phyloP scores from a whole-genome alignment of 2,797 vertebrate species.

The Sciurus vulgaris region DNA sequence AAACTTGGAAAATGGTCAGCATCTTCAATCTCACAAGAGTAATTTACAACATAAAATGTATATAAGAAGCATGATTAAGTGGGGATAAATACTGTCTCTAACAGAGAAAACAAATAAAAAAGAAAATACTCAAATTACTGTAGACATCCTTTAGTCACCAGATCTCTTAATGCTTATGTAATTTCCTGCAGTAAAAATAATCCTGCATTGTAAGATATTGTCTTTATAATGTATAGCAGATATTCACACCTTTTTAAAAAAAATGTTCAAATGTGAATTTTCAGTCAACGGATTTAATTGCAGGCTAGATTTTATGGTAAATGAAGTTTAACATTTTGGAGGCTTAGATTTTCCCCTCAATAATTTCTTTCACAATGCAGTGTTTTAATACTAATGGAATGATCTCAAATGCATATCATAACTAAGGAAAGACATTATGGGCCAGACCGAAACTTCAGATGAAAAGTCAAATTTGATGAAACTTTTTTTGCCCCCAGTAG shows the following conservation, averaged over 20 bases:
- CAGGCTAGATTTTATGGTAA: slow-evolving; percentile 53
- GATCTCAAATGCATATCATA: slow-evolving; percentile 10
- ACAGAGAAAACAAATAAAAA: slow-evolving; percentile 22
- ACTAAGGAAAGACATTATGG: not conserved
- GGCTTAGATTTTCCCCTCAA: not conserved
- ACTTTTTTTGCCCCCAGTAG: not conserved
- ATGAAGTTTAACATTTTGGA: slow-evolving; percentile 53
- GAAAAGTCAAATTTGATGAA: not conserved
- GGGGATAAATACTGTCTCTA: not conserved
- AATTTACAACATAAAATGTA: slow-evolving; percentile 7
- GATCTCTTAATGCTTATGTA: slow-evolving; percentile 2
- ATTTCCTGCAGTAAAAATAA: slow-evolving; percentile 39
- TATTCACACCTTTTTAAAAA: slow-evolving; percentile 9
- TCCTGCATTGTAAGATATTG: not conserved
- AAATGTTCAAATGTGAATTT: slow-evolving; percentile 54
- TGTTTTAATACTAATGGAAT: slow-evolving; percentile 22
- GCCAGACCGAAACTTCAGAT: not conserved
- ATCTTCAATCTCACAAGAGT: not conserved
- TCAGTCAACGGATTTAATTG: slow-evolving; percentile 28
- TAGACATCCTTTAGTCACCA: not conserved
- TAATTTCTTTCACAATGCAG: slow-evolving; percentile 6
- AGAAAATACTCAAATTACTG: slow-evolving; percentile 27
- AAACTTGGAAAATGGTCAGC: not conserved
- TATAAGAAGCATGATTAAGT: not conserved
- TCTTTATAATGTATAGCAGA: not conserved